These are phyloP conservation scores for Aplodontia rufa DNA, from an alignment of 2,113 vertebrate genomes.

Conservation along the genomic window DNA sequence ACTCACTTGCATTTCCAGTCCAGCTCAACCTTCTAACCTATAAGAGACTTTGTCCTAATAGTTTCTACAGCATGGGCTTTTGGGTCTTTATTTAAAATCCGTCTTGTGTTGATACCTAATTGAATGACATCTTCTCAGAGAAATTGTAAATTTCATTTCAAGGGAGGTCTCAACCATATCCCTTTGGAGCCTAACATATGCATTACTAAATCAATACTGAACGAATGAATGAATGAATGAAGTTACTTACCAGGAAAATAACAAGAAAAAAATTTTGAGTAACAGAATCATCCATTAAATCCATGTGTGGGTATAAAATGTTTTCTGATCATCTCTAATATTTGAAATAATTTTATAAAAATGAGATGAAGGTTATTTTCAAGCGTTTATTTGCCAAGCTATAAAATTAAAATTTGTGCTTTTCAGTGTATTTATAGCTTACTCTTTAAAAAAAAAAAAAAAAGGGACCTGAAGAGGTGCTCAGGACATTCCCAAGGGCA, in stretches of 20 bases:
- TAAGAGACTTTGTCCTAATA: neutral
- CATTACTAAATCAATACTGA: constrained; percentile 8
- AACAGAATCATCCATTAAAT: neutral
- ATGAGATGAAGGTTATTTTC: too few species aligned
- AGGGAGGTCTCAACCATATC: neutral
- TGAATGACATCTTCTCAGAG: neutral
- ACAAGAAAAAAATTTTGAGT: neutral
- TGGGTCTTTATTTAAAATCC: neutral
- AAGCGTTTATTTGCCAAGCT: too few species aligned
- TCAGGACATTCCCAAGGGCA: too few species aligned
- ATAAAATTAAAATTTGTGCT: too few species aligned
- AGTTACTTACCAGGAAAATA: neutral
- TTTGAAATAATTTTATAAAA: neutral
- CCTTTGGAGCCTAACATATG: neutral
- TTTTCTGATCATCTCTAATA: neutral
- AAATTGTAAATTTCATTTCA: neutral
- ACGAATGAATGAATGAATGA: neutral
- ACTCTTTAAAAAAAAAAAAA: too few species aligned
- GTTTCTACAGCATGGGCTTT: neutral
- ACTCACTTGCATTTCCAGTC: neutral
- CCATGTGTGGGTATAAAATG: neutral
- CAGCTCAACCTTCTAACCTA: neutral
- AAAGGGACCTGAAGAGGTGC: too few species aligned
- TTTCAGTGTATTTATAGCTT: too few species aligned
- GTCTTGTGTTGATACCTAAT: neutral